phyloP scores from a whole-genome alignment of 1,140 invertebrate genomes.

The Sycophaga agraensis region DNA sequence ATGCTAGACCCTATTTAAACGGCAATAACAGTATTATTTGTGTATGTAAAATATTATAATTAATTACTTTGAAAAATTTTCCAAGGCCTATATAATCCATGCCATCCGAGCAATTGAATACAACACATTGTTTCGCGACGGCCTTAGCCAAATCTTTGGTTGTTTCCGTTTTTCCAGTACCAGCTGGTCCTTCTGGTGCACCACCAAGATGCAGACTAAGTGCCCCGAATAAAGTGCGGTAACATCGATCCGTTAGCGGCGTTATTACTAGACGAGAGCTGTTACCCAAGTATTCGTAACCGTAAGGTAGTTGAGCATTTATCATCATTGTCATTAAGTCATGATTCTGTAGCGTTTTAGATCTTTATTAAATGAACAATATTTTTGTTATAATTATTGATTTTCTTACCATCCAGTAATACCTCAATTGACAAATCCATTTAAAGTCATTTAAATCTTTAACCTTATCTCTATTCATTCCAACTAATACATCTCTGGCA shows the following conservation, averaged over 20 bases:
- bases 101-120: conserved; percentile 94
- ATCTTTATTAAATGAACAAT: background rate
- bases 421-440: conserved; percentile 89
- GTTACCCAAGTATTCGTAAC: conserved; percentile 94
- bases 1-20: conserved; percentile 74
- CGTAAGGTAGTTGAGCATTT: conserved; percentile 85
- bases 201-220: conserved; percentile 82
- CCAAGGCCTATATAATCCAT: conserved; percentile 91
- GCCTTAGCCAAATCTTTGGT: conserved; percentile 96
- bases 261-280: conserved; percentile 84
- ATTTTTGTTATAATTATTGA: background rate
- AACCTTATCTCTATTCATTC: conserved; percentile 71
- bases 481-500: conserved; percentile 80
- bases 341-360: conserved; percentile 55
- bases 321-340: conserved; percentile 85
- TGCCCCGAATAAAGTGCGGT: conserved; percentile 88
- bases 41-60: background rate
- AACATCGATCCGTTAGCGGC: conserved; percentile 85
- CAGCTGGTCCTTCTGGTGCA: conserved; percentile 92
- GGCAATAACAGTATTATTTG: no score
- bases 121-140: conserved; percentile 93
- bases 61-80: conserved; percentile 89
- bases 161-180: conserved; percentile 95
- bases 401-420: conserved; percentile 89
- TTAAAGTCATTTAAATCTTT: conserved; percentile 78